phyloP scores from a whole-genome alignment of 2,113 vertebrate genomes.

The Empidonax traillii region DNA sequence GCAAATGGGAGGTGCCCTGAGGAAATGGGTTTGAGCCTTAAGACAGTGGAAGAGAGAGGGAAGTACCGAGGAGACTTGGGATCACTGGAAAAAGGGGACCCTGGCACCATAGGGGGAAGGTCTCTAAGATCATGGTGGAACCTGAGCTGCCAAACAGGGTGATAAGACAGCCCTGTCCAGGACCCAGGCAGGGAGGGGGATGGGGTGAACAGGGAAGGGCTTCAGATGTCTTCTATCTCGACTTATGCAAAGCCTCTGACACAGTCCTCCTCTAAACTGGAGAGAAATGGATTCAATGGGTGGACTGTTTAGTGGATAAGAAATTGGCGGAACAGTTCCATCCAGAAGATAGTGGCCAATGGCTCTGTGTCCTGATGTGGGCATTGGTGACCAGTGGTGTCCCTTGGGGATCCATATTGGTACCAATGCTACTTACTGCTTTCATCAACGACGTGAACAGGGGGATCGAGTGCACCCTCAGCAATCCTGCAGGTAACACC shows the following conservation, averaged over 20 bases:
- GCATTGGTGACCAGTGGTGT: background rate
- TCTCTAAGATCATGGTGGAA: background rate
- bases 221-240: background rate
- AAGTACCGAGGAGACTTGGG: background rate
- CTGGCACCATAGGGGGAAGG: background rate
- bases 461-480: background rate
- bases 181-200: fast-evolving
- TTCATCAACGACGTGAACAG: background rate
- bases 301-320: background rate
- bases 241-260: background rate
- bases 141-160: background rate
- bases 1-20: background rate
- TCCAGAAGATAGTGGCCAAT: background rate
- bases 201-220: background rate
- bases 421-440: background rate
- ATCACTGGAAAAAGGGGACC: background rate
- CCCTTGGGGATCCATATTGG: background rate
- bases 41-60: background rate
- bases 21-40: background rate
- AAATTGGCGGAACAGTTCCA: background rate
- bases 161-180: background rate
- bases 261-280: background rate
- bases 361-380: background rate
- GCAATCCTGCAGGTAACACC: background rate
- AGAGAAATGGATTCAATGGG: background rate